phyloP scores from a whole-genome alignment of 2,888 invertebrate species.

The Temnothorax unifasciatus region DNA sequence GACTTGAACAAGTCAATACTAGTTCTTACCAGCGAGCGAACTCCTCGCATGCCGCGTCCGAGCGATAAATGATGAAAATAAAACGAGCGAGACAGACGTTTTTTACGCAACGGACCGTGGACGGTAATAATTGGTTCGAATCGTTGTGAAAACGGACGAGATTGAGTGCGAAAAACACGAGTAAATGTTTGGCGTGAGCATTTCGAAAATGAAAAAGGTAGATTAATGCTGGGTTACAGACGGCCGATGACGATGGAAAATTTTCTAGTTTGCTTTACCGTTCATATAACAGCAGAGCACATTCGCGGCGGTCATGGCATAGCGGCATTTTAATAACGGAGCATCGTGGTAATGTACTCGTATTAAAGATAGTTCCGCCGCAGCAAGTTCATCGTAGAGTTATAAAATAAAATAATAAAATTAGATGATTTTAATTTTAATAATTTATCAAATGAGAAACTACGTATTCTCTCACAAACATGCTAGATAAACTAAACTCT shows the following conservation, averaged over 20 bases:
- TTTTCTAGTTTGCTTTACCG: slow-evolving; percentile 22
- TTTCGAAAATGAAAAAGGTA: slow-evolving; percentile 45
- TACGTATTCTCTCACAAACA: neutral
- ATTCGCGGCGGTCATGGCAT: neutral
- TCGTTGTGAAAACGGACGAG: slow-evolving; percentile 11
- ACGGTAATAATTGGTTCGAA: slow-evolving; percentile 31
- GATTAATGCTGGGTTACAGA: slow-evolving; percentile 16
- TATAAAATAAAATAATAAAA: slow-evolving; percentile 3
- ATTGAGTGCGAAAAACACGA: slow-evolving; percentile 44
- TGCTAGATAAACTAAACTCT: neutral
- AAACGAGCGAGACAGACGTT: slow-evolving; percentile 2
- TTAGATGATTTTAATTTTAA: neutral
- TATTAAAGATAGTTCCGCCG: slow-evolving; percentile 1
- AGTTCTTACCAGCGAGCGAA: neutral
- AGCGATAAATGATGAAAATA: slow-evolving; percentile 25
- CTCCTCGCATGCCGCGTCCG: slow-evolving; percentile 1
- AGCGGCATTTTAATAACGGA: slow-evolving; percentile 26
- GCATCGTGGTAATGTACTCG: neutral
- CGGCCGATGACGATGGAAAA: slow-evolving; percentile 30
- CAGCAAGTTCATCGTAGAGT: neutral
- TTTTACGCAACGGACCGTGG: slow-evolving; percentile 36
- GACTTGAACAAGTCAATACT: slow-evolving; percentile 13
- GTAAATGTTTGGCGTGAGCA: slow-evolving; percentile 43
- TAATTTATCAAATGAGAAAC: neutral
- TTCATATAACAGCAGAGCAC: neutral